Conservation (phyloP, 2,113 vertebrate species). For the Chamaea fasciata region DNA sequence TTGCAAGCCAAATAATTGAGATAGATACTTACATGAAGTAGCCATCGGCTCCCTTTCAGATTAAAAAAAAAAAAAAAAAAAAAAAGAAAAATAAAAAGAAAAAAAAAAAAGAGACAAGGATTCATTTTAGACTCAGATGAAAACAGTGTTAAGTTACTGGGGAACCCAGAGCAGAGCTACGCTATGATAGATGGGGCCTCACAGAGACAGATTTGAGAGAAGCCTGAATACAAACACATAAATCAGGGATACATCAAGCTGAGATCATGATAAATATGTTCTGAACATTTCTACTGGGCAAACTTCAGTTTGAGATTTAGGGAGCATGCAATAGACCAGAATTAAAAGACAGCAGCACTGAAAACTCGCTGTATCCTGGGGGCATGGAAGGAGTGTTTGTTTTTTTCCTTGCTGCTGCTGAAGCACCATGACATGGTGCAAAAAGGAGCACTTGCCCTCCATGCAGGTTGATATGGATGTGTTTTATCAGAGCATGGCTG, state of each 20-base stretch:
- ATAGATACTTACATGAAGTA: neutral
- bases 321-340: neutral
- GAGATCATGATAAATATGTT: conserved; percentile 65
- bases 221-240: conserved; percentile 52
- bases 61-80: neutral
- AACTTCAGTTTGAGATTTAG: conserved; percentile 41
- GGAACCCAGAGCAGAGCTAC: neutral
- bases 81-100: neutral
- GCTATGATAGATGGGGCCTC: conserved; percentile 49
- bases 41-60: neutral
- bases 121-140: neutral
- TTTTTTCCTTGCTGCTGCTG: neutral
- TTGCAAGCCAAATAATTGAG: neutral
- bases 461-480: neutral
- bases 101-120: neutral
- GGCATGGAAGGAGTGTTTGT: neutral
- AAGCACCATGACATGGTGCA: neutral
- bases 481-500: neutral
- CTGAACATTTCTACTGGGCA: conserved; percentile 41
- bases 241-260: conserved; percentile 61
- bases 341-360: conserved; percentile 59
- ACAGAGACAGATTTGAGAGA: conserved; percentile 47
- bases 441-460: neutral
- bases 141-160: conserved; percentile 2
- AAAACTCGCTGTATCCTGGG: neutral